Evolutionary conservation across 2,113 vertebrate species (phyloP), one percentile per base, ranked within the genome.

Genomic region (Anolis sagrei): DNA sequence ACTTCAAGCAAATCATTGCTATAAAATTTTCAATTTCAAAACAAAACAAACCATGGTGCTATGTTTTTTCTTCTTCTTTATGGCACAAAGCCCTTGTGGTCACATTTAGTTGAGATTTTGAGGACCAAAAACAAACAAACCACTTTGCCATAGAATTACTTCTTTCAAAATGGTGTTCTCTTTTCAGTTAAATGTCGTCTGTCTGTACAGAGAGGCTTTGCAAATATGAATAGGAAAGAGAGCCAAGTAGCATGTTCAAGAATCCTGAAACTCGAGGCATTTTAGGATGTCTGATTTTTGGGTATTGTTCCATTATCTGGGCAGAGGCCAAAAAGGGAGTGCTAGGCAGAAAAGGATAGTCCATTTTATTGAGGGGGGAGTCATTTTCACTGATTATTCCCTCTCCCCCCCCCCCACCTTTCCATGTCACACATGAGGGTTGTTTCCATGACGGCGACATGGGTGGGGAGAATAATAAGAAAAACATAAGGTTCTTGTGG

Each of bases 21-120:
- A 90, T 76, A 88, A 94, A 86, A 74, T 90, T 90, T 95, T 90
- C 93, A 95, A 88, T 93, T 95, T 91, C 87, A 90, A 94, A 95
- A 94, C 19, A 7, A 69, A 86, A 75, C 69, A 89, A 83, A 66
- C 29, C 48, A 81, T 70, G 90, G 89, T n/a, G 36, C 19, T 44
- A 5, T 27, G 32, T 84, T 66, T 92, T 88, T 89, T 90, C 86
- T 66, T 92, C 87, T 89, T 90, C 86, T 93, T 93, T 92, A 84
- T 90, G 85, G 86, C 90, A 21, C 77, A 70, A 73, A 83, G 68
- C 48, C 85, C 91, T 90, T 90, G 77, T 66, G 85, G 39, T 86
- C 85, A 85, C 70, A 78, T 91, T 89, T 89, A 90, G 82, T 83
- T 82, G 88, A 58, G 36, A 84, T 75, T 75, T 62, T 70, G 27